Conservation (phyloP, 2,888 invertebrate genomes). For the Pasiphila rectangulata region DNA sequence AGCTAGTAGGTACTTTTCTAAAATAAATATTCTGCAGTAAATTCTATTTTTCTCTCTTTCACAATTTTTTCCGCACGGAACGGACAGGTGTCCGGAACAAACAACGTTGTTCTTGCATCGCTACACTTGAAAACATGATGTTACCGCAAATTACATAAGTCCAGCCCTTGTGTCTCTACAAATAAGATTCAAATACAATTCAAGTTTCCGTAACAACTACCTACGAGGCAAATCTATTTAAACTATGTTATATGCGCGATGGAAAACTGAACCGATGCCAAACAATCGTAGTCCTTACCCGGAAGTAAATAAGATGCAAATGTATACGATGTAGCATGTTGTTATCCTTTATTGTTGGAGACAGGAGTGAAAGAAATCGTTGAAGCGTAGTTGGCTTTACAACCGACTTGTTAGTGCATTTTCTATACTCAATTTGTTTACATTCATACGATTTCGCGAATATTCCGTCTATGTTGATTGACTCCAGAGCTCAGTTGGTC, state of each 20-base stretch:
- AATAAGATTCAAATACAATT: constrained; percentile 1
- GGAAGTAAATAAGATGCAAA: not conserved
- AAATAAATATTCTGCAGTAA: not conserved
- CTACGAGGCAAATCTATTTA: no score
- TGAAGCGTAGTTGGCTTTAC: no score
- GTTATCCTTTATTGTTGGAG: no score
- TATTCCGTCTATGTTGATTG: no score
- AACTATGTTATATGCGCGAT: no score
- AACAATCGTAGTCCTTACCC: not conserved
- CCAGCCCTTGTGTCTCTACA: not conserved
- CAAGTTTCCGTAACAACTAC: no score
- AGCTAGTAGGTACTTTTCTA: not conserved
- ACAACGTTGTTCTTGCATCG: constrained; percentile 23
- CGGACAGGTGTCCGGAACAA: constrained; percentile 30
- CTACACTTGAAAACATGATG: constrained; percentile 14
- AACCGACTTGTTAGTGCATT: no score
- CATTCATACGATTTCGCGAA: no score
- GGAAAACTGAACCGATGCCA: no score
- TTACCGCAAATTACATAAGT: constrained; percentile 1
- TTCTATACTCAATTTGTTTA: no score
- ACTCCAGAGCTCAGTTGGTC: no score
- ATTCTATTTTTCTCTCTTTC: not conserved
- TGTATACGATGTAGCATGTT: not conserved
- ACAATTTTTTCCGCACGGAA: constrained; percentile 10
- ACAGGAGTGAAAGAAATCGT: no score